These are phyloP conservation scores for Peromyscus polionotus DNA, from an alignment of 2,113 vertebrate species.

Conservation along the genomic window DNA sequence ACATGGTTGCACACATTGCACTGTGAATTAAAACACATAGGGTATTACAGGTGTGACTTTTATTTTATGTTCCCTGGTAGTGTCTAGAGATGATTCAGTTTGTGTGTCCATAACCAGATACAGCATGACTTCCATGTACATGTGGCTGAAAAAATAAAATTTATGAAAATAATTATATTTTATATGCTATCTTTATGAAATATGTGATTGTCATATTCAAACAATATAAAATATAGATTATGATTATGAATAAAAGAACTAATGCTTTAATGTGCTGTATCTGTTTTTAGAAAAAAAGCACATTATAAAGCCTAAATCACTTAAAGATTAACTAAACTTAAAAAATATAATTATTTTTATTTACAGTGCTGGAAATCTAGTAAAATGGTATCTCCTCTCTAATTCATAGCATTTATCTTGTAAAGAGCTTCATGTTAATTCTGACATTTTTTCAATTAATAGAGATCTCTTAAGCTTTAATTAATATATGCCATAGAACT, in stretches of 20 bases:
- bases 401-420: background rate
- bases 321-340: background rate
- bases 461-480: background rate
- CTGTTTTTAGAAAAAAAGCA: background rate
- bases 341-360: background rate
- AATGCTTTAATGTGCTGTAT: background rate
- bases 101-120: accelerated
- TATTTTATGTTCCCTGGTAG: background rate
- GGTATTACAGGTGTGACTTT: background rate
- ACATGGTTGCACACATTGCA: background rate
- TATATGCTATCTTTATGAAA: background rate
- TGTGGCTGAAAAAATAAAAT: background rate
- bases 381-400: background rate
- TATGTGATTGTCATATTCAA: background rate
- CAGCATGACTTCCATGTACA: background rate
- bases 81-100: background rate
- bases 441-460: background rate
- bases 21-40: background rate
- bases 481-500: background rate
- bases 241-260: background rate
- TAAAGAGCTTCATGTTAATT: background rate
- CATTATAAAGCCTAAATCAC: background rate
- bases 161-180: conserved; percentile 6
- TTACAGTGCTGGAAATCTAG: background rate
- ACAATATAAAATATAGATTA: background rate